A percentile compares a stretch with the other conserved stretches of the same genome.
Evolutionary conservation across 2,113 vertebrate species (phyloP).

Genomic region (Aptenodytes patagonicus): DNA sequence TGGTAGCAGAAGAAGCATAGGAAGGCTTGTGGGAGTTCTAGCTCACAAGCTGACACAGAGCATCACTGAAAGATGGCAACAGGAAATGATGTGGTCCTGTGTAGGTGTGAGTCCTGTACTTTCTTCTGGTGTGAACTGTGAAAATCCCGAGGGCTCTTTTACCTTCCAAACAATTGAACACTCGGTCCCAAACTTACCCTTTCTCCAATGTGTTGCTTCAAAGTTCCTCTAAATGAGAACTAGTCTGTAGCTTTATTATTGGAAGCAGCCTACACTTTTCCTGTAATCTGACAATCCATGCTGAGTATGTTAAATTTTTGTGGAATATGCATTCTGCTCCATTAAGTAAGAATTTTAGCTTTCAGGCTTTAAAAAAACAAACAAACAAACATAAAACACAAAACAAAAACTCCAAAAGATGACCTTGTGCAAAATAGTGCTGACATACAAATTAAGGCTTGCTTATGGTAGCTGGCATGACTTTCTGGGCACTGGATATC

Average conservation of each 20-base stretch:
- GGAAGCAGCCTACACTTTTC: neutral
- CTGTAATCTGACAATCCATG: neutral
- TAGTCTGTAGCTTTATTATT: neutral
- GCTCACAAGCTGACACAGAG: neutral
- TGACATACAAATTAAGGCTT: neutral
- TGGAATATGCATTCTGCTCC: neutral
- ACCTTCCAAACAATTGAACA: neutral
- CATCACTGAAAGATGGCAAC: neutral
- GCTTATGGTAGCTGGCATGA: neutral
- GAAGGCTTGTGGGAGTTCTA: neutral
- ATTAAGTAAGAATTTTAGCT: neutral
- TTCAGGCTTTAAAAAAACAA: neutral
- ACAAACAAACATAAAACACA: neutral
- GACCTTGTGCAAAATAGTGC: neutral
- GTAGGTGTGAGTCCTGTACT: neutral
- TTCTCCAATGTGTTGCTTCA: neutral
- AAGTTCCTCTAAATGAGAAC: neutral
- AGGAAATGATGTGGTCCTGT: neutral
- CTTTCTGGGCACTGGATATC: neutral
- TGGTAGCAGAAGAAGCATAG: neutral
- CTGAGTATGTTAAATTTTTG: neutral
- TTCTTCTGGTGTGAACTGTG: neutral
- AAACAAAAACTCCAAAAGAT: neutral
- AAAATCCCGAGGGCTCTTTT: neutral
- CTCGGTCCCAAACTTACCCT: neutral